Base-by-base conservation (phyloP, 1,140 invertebrate species). In the Chironomus tepperi region DNA sequence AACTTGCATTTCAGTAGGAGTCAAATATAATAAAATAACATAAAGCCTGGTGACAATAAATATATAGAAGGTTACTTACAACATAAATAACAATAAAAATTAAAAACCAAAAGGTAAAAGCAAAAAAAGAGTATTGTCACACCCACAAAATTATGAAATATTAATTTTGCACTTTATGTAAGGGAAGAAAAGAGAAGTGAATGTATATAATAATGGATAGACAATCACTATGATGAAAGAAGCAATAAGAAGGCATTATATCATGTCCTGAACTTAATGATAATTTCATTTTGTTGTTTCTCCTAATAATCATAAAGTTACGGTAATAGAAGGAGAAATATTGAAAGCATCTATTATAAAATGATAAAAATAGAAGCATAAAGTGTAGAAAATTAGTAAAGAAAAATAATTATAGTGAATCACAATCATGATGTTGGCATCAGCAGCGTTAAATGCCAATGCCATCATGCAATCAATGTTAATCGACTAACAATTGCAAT, bases 401-500 rank as follows among this genome's bases (percentile, higher is more conserved):
- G 47, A 57, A 57, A 57, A 57, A 57, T 57, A 57, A 57, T 57
- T 57, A 57, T 57, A 34, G 24, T 34, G 24, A 34, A 34, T 34
- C 24, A 34, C 24, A 57, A 57, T 57, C 47, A 57, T 57, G n/a
- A 57, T 57, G 47, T 15, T 57, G 43, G 43, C 43, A 47, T 47
- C 43, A 47, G 8, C 5, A 15, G n/a, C 47, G 24, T 34, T 34
- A 34, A 34, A 34, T 34, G 24, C 24, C n/a, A n/a, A n/a, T 57
- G 47, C 47, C 47, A 57, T 57, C 47, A 57, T 57, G 47, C 47
- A 57, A 57, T 57, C 47, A 57, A 57, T 57, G 47, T 57, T 57
- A 57, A 57, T 57, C 47, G n/a, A 57, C 47, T 57, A 34, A 34
- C 24, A 34, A 34, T 57, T 57, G 47, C 47, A 57, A 57, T 57